Evolutionary conservation across 2,113 vertebrate species (phyloP).

Genomic region (Pygoscelis antarcticus): DNA sequence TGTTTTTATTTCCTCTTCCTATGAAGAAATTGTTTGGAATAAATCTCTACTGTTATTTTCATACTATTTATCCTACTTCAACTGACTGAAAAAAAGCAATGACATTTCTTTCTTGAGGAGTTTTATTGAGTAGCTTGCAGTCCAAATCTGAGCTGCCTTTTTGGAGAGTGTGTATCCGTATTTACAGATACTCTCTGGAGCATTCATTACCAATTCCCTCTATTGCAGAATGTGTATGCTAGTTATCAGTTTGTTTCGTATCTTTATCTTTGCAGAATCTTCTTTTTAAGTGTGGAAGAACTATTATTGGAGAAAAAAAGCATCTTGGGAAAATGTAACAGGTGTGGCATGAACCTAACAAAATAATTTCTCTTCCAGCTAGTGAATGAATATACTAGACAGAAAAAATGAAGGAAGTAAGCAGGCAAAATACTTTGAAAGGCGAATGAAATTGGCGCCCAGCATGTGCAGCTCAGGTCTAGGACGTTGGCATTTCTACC

Average conservation of each 20-base stretch:
- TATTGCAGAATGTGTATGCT: not conserved
- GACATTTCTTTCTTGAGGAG: not conserved
- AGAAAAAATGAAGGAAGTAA: not conserved
- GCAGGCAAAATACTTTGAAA: not conserved
- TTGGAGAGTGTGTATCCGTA: not conserved
- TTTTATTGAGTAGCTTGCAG: not conserved
- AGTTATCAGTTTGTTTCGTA: not conserved
- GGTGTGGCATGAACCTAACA: not conserved
- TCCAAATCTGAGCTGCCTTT: not conserved
- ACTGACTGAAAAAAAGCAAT: not conserved
- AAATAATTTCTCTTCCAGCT: not conserved
- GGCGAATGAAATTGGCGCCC: accelerated
- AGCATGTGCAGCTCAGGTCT: not conserved
- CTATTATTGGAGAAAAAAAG: not conserved
- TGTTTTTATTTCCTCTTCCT: not conserved
- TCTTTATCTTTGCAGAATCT: not conserved
- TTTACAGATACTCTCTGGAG: not conserved
- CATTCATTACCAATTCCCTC: not conserved
- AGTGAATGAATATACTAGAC: not conserved
- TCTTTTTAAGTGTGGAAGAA: not conserved
- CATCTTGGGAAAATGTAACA: not conserved
- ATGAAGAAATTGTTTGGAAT: not conserved
- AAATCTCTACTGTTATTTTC: not conserved
- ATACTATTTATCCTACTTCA: not conserved
- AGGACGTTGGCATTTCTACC: accelerated